Base-by-base conservation (phyloP, 2,797 vertebrate genomes). In the Cirrhinus mrigala region DNA sequence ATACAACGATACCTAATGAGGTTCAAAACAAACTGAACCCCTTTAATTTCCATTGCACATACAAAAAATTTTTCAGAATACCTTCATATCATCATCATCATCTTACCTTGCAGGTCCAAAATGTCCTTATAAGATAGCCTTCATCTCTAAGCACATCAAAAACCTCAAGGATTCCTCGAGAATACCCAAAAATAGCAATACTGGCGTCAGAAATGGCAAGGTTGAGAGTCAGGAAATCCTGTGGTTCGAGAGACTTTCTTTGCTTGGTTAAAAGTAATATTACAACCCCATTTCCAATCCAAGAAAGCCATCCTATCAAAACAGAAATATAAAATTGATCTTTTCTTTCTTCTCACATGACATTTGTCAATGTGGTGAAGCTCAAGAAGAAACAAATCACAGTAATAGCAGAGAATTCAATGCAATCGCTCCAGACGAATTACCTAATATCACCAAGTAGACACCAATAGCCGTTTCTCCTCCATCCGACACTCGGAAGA, bases 221-320 rank as follows among this genome's bases (percentile, higher is more conserved):
- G 85, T 91, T 93, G 64, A 91, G 85, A 4, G 12, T 92, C 56
- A 80, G 74, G n/a, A 40, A 79, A 86, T 88, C 89, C 58, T 89
- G 88, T 62, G 89, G 75, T 62, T 93, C 79, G 4, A 89, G 40
- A 29, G 73, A 83, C 18, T 48, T 52, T 75, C 81, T 81, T 70
- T 90, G 87, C n/a, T 87, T 90, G 81, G 79, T 89, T 27, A 90
- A 52, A 78, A 91, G 73, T 50, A 92, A 81, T 76, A 90, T 89
- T 16, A 88, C 77, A 20, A 85, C 87, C 70, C 84, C 62, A 14
- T 54, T 88, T 50, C 84, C 86, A 91, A 91, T 87, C 86, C 82
- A 92, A 80, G 86, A 90, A 50, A 93, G 87, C 74, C 89, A 92
- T 20, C 87, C 87, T 90, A 66, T 6, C 7, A 60, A 77, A 79